Evolutionary conservation across 2,888 invertebrate species (phyloP).

Genomic region (Cordylochernes scorpioides): DNA sequence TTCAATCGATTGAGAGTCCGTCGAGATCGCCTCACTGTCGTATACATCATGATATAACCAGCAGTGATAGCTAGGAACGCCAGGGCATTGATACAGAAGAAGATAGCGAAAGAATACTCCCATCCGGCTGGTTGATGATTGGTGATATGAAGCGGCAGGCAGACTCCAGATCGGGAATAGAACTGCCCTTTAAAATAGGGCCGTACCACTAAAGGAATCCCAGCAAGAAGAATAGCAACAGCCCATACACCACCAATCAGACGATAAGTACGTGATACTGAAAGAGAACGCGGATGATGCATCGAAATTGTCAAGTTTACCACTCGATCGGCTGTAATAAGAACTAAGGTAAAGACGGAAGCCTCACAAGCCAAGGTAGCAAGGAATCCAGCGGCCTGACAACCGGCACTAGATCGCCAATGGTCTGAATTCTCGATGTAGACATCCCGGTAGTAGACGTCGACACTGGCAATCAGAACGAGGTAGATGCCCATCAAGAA

Average conservation of each 20-base stretch:
- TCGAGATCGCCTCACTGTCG: conserved; percentile 14
- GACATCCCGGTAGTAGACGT: conserved; percentile 16
- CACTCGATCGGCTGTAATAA: conserved; percentile 23
- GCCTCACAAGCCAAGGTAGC: conserved; percentile 22
- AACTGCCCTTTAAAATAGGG: conserved; percentile 18
- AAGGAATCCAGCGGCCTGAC: conserved; percentile 16
- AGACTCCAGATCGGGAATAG: conserved; percentile 19
- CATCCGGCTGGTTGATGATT: conserved; percentile 19
- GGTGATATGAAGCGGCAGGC: conserved; percentile 20
- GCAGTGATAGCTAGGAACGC: conserved; percentile 18
- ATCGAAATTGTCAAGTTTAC: conserved; percentile 18
- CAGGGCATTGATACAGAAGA: conserved; percentile 18
- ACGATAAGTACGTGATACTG: conserved; percentile 15
- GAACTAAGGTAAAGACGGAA: conserved; percentile 23
- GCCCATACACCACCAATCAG: conserved; percentile 16
- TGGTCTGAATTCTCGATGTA: conserved; percentile 17
- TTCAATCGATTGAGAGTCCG: conserved; percentile 13
- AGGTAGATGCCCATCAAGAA: conserved; percentile 19
- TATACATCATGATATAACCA: conserved; percentile 19
- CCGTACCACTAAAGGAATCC: conserved; percentile 17
- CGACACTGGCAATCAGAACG: conserved; percentile 18
- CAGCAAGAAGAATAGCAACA: conserved; percentile 16
- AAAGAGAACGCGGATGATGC: conserved; percentile 16
- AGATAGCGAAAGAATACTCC: conserved; percentile 20
- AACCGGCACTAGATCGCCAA: conserved; percentile 16